Percentiles rank a stretch among this genome's conserved stretches.
Evolutionary conservation across 1,140 invertebrate species (phyloP).

Genomic region (Aphelenchoides besseyi): DNA sequence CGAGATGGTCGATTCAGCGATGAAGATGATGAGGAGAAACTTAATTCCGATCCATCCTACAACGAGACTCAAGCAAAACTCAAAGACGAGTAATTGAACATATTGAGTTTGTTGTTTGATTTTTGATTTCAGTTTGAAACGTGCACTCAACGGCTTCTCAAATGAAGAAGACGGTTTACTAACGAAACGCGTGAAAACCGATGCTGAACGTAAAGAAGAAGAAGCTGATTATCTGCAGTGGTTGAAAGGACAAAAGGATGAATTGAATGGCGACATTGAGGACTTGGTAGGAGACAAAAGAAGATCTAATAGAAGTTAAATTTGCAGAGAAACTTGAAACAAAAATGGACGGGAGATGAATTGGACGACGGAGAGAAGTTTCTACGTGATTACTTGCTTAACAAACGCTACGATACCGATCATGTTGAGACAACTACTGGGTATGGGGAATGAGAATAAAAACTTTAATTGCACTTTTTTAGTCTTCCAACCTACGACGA

Average conservation of each 20-base stretch:
- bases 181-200: constrained; percentile 69
- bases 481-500: constrained; percentile 66
- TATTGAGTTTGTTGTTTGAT: constrained; percentile 9
- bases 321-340: constrained; percentile 71
- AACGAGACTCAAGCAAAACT: constrained; percentile 72
- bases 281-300: constrained; percentile 14
- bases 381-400: constrained; percentile 84
- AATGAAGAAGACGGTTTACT: constrained; percentile 66
- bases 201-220: constrained; percentile 69
- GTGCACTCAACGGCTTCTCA: constrained; percentile 42
- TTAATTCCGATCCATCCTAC: constrained; percentile 65
- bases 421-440: constrained; percentile 64
- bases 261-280: constrained; percentile 62
- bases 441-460: neutral
- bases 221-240: constrained; percentile 76
- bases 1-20: constrained; percentile 67
- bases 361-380: constrained; percentile 81
- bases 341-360: constrained; percentile 79
- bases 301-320: neutral
- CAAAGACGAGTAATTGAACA: constrained; percentile 68
- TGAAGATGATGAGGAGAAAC: constrained; percentile 33
- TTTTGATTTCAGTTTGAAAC: constrained; percentile 56
- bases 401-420: constrained; percentile 74
- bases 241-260: constrained; percentile 75
- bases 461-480: neutral